Base-by-base conservation (phyloP, 2,888 invertebrate genomes). In the Eutolmus rufibarbis region DNA sequence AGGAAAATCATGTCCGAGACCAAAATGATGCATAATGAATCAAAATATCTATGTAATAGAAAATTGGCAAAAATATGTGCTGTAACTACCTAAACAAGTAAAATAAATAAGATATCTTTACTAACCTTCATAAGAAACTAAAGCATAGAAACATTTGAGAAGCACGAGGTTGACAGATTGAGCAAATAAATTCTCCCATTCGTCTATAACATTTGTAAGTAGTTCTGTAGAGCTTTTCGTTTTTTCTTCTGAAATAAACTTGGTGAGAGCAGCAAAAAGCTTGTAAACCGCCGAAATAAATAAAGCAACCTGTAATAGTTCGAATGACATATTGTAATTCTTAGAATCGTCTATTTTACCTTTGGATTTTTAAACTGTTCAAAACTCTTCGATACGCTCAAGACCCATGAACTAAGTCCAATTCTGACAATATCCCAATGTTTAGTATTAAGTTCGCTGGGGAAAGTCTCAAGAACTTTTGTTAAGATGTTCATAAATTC, bases 141-240 rank as follows among this genome's bases (percentile, higher is more conserved):
- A 88, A 19, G 89, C 89, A 78, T 91, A 91, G 88, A 90, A 92
- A 2, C 90, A 89, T 89, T 91, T 91, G 46, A 93, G 92, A 1
- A 93, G 85, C 66, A 92, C 91, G 56, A 92, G 89, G 89, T 91
- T 91, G 2, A 96, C 92, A 89, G 95, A 95, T 85, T 95, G 94
- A 88, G 94, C 94, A 93, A 97, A 96, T 86, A 97, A 94, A 91
- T 96, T 95, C 82, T 93, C 92, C 97, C 97, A 97, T 93, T 97
- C 97, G 86, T 94, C 93, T 37, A 90, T 90, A 89, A 92, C 87
- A 88, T 89, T 91, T 74, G 89, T 90, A 2, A 91, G 89, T 57
- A 92, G 88, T 88, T 91, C 89, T 0, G 92, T 92, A 2, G 93
- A 92, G 88, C 92, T 92, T 87, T 91, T 92, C 46, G 90, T 89